phyloP scores from a whole-genome alignment of 2,797 vertebrate genomes.

The Microhierax caerulescens region DNA sequence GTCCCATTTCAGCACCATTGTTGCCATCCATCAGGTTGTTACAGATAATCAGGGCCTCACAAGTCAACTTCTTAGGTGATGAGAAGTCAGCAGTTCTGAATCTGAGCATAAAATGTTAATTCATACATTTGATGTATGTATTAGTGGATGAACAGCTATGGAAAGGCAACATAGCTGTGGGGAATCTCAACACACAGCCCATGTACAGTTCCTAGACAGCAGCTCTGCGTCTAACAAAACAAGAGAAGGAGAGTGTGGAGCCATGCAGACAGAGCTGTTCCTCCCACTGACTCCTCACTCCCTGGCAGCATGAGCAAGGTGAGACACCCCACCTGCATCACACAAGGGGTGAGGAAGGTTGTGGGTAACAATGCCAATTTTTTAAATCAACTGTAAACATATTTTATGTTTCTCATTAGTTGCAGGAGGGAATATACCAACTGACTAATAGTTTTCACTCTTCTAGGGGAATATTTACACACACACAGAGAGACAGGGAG shows the following conservation, averaged over 20 bases:
- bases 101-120: fast-evolving
- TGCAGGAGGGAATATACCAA: not conserved
- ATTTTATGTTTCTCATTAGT: conserved; percentile 18
- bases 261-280: not conserved
- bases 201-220: not conserved
- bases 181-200: not conserved
- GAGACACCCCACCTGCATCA: not conserved
- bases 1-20: not conserved
- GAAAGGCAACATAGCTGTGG: not conserved
- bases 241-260: not conserved
- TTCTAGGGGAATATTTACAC: not conserved
- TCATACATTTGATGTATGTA: no score
- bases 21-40: not conserved
- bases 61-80: not conserved
- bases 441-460: not conserved
- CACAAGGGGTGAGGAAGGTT: not conserved
- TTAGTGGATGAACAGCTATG: not conserved
- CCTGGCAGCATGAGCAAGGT: not conserved
- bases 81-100: not conserved
- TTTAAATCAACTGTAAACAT: not conserved
- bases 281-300: not conserved
- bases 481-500: not conserved
- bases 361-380: not conserved
- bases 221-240: not conserved
- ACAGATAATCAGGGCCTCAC: not conserved